Base-by-base conservation (phyloP, 2,797 vertebrate genomes). In the Darevskia mixta region DNA sequence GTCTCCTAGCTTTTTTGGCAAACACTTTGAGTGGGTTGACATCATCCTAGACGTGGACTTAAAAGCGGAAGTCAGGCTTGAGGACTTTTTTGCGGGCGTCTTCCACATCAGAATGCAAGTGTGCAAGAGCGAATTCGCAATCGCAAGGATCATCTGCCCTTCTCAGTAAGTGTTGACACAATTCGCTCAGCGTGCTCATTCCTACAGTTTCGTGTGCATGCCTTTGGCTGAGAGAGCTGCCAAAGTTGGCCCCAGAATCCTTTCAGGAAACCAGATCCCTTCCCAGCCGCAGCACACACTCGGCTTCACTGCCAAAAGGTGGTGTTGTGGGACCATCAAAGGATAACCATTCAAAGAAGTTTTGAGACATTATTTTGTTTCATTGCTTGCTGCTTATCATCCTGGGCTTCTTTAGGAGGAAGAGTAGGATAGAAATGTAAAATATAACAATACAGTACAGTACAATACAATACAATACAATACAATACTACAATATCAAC, bases 61-160 rank as follows among this genome's bases (percentile, higher is more conserved):
- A 2, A 55, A 4, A 66, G 8, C n/a, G 0, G 38, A 20, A 15
- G 2, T 5, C 83, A 67, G 1, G 3, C 64, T 79, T 67, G 7
- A 1, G 1, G 13, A 67, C 77, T 80, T 6, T 13, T 35, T 61
- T 0, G 29, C 20, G 4, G 87, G 69, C 0, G 2, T 4, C 3
- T 0, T 81, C 1, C 3, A 23, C 2, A 0, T 85, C 58, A 73
- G 32, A 11, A 4, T 29, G 18, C 38, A 66, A n/a, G 1, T 9
- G 3, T 88, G 83, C 55, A 20, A 66, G 4, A 75, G 8, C 3
- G 55, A 80, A 9, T 75, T 88, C 69, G 45, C 38, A 13, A 55
- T 88, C 11, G 83, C 55, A 4, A 73, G 72, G 32, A 75, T 88
- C 10, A 41, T 41, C 58, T 38, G 69, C 55, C 55, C 83, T 2